Percentiles rank a stretch among this genome's conserved stretches.
These are phyloP conservation scores for Aporrectodea caliginosa DNA, from an alignment of 1,140 invertebrate genomes.

Conservation along the genomic window DNA sequence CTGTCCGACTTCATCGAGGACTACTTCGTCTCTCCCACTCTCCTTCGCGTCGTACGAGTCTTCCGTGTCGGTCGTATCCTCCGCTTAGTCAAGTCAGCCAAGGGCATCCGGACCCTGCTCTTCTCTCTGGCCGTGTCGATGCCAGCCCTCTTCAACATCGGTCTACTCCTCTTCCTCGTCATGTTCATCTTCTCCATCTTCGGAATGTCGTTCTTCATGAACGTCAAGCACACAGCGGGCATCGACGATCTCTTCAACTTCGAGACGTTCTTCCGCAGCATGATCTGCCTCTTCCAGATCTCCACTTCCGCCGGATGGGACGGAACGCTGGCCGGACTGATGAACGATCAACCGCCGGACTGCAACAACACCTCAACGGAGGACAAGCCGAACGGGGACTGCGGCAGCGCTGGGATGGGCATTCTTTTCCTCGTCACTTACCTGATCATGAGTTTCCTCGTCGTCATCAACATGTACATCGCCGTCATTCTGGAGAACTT, in stretches of 20 bases:
- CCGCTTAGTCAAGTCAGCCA: constrained; percentile 88
- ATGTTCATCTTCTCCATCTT: constrained; percentile 99
- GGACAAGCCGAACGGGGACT: constrained; percentile 78
- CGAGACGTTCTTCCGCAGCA: constrained; percentile 95
- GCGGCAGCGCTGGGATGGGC: constrained; percentile 85
- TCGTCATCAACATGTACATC: constrained; percentile 99
- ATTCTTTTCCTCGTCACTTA: constrained; percentile 92
- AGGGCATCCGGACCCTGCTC: constrained; percentile 91
- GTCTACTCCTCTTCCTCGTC: constrained; percentile 90
- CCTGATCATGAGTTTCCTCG: constrained; percentile 94
- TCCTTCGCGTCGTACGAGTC: constrained; percentile 92
- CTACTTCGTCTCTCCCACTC: constrained; percentile 85
- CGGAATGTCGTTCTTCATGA: constrained; percentile 99
- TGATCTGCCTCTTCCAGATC: constrained; percentile 95
- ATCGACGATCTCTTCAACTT: constrained; percentile 97
- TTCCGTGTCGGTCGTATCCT: constrained; percentile 95
- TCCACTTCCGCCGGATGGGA: constrained; percentile 97
- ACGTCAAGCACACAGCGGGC: constrained; percentile 87
- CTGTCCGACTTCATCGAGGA: constrained; percentile 28
- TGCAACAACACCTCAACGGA: constrained; percentile 61
- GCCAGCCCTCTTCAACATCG: constrained; percentile 97
- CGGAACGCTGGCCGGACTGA: constrained; percentile 88
- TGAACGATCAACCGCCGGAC: constrained; percentile 71
- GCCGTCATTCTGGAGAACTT: constrained; percentile 98
- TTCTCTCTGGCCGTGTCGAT: constrained; percentile 97